Conservation (phyloP, 2,888 invertebrate genomes). For the Brachyptera risi region DNA sequence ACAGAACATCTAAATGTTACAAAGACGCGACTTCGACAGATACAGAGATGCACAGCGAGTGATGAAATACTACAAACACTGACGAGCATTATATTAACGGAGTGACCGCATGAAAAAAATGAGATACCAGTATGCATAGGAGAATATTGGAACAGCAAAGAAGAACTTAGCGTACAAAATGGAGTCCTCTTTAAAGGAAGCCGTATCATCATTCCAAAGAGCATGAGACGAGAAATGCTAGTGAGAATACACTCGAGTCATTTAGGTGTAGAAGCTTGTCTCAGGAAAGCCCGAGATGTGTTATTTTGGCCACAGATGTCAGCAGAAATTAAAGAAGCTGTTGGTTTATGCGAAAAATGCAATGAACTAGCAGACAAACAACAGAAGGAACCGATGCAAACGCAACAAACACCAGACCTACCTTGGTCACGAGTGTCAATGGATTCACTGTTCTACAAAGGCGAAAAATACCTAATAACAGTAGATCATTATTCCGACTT, state of each 20-base stretch:
- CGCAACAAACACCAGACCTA: not conserved
- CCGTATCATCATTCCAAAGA: not conserved
- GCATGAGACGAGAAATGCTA: not conserved
- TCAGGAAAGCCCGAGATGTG: not conserved
- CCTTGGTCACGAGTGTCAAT: not conserved
- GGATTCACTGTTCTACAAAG: not conserved
- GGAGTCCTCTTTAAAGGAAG: not conserved
- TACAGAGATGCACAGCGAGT: not conserved
- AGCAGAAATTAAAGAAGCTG: not conserved
- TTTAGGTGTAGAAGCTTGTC: not conserved
- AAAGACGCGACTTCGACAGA: not conserved
- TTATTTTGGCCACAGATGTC: constrained; percentile 1
- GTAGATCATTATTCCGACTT: not conserved
- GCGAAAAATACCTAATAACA: not conserved
- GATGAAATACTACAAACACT: not conserved
- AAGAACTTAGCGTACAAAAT: not conserved
- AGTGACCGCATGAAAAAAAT: not conserved
- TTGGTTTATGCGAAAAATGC: not conserved
- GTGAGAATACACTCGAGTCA: not conserved
- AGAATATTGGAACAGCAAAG: constrained; percentile 1
- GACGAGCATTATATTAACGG: not conserved
- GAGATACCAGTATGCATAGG: not conserved
- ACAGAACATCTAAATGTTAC: not conserved
- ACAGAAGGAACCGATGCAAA: not conserved
- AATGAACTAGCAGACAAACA: not conserved